Conservation (phyloP, 2,113 vertebrate species). For the Coracopsis vasa region DNA sequence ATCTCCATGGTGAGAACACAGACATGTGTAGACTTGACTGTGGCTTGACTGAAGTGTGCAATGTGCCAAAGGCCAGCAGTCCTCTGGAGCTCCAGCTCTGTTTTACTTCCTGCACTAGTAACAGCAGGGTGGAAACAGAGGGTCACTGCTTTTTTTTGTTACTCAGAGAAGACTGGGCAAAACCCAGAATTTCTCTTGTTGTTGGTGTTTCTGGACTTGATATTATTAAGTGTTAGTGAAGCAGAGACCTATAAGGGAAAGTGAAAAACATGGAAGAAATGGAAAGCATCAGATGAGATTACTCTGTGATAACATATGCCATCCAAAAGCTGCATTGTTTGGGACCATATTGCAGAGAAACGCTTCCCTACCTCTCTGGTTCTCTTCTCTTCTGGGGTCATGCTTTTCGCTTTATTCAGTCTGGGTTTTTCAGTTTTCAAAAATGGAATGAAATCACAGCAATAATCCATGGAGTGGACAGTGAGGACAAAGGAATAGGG, state of each 20-base stretch:
- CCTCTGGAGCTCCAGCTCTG: neutral
- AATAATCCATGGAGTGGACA: neutral
- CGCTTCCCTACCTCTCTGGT: neutral
- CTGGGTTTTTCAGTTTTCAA: neutral
- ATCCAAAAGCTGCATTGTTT: neutral
- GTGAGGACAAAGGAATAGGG: neutral
- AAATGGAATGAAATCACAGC: neutral
- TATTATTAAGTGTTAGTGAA: neutral
- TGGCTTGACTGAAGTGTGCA: neutral
- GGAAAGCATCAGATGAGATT: neutral
- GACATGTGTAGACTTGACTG: neutral
- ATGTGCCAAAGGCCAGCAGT: neutral
- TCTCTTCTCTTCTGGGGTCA: neutral
- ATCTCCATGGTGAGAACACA: neutral
- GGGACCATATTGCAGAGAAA: neutral
- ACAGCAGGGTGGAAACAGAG: neutral
- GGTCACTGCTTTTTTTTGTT: neutral
- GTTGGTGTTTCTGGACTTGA: neutral
- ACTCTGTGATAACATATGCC: neutral
- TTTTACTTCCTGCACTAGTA: neutral
- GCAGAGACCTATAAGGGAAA: neutral
- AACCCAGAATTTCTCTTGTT: neutral
- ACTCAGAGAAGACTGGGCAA: neutral
- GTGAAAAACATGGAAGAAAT: neutral
- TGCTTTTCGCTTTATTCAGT: neutral